Evolutionary conservation across 1,140 invertebrate genomes (phyloP).

Genomic region (Centruroides vittatus): DNA sequence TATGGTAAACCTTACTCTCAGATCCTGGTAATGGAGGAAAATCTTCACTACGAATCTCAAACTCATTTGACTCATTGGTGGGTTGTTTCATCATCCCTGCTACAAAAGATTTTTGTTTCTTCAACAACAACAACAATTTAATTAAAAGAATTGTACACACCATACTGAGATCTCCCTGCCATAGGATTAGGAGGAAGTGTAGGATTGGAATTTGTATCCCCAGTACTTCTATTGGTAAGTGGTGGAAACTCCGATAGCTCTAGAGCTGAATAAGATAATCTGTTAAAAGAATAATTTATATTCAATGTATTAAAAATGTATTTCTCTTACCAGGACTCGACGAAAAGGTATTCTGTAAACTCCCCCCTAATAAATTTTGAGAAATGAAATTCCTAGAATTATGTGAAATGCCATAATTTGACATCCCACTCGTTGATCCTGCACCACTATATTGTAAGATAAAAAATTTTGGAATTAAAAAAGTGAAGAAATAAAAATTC

Average conservation of each 20-base stretch:
- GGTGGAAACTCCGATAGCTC: conserved; percentile 83
- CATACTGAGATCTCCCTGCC: conserved; percentile 38
- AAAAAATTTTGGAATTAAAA: too few relatives aligned
- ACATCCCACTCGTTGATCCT: conserved; percentile 12
- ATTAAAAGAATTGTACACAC: conserved; percentile 27
- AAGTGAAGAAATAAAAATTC: too few relatives aligned
- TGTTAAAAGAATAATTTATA: neutral
- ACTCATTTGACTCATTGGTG: conserved; percentile 64
- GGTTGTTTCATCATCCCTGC: conserved; percentile 92
- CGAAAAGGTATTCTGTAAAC: conserved; percentile 11
- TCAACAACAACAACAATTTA: too few relatives aligned
- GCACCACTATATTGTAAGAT: neutral
- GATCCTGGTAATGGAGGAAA: conserved; percentile 86
- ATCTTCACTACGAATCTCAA: conserved; percentile 95
- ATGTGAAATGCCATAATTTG: conserved; percentile 10
- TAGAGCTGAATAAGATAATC: conserved; percentile 48
- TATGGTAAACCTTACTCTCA: conserved; percentile 22
- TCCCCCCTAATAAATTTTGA: conserved; percentile 3
- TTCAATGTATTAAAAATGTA: neutral
- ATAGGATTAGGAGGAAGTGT: conserved; percentile 41
- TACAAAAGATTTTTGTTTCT: too few relatives aligned
- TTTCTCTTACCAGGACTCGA: conserved; percentile 10
- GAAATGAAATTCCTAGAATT: conserved; percentile 3
- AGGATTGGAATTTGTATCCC: conserved; percentile 46
- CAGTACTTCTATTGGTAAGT: conserved; percentile 55